Conservation (phyloP, 2,113 vertebrate genomes). For the Ramphastos sulfuratus region DNA sequence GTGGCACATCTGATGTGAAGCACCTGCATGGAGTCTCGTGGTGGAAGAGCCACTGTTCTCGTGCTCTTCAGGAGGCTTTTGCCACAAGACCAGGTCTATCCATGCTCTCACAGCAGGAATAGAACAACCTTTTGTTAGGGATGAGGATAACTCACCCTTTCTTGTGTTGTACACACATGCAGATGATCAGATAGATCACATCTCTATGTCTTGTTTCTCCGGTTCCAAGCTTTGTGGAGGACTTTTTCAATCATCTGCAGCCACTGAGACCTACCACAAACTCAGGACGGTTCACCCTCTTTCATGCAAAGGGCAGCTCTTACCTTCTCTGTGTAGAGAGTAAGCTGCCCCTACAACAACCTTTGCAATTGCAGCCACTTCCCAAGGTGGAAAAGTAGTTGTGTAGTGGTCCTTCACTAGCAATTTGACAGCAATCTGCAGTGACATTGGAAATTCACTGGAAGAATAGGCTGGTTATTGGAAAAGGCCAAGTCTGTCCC, state of each 20-base stretch:
- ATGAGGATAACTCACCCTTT: neutral
- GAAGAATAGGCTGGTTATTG: neutral
- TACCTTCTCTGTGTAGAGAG: fast-evolving
- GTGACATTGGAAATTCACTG: neutral
- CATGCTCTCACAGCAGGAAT: neutral
- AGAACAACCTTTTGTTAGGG: neutral
- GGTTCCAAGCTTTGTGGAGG: neutral
- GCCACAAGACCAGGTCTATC: neutral
- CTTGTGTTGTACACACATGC: neutral
- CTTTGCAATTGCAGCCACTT: neutral
- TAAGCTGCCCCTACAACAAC: neutral
- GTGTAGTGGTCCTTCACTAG: fast-evolving
- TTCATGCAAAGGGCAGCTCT: neutral
- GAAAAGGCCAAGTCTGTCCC: neutral
- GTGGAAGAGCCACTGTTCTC: neutral
- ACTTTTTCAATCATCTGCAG: neutral
- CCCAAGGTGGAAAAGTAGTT: neutral
- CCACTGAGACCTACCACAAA: neutral
- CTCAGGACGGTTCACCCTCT: neutral
- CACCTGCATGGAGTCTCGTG: fast-evolving
- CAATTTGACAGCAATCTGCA: neutral
- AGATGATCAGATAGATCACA: neutral
- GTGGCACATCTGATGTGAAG: fast-evolving
- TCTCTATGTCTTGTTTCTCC: neutral
- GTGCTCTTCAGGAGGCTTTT: neutral